Conservation (phyloP, 2,113 vertebrate species). For the Myiozetetes cayanensis region DNA sequence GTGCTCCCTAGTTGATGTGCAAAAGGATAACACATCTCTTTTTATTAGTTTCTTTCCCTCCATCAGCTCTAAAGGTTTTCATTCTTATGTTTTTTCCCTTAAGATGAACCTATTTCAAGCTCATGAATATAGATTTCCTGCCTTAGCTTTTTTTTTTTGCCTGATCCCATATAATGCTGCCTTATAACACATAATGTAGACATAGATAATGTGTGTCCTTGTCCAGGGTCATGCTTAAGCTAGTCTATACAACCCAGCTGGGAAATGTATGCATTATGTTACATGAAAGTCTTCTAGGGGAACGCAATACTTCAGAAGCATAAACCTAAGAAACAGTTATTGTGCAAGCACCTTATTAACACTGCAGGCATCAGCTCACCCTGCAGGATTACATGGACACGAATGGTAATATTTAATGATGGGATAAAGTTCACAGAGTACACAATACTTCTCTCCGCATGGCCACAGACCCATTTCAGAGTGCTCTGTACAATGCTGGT, state of each 20-base stretch:
- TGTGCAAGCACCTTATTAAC: neutral
- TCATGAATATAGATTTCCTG: neutral
- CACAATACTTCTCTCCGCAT: neutral
- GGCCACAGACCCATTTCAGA: neutral
- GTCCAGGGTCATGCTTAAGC: neutral
- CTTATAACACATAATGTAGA: neutral
- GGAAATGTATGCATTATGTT: neutral
- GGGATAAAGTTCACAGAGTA: neutral
- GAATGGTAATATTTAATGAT: neutral
- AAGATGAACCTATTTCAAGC: neutral
- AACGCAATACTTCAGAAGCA: neutral
- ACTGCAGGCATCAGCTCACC: neutral
- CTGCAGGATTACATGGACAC: neutral
- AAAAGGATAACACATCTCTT: neutral
- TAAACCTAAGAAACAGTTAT: neutral
- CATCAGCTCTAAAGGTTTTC: neutral
- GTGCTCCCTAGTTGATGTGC: constrained; percentile 28
- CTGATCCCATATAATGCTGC: neutral
- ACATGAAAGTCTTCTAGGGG: neutral
- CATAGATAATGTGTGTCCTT: neutral
- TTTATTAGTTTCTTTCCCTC: neutral
- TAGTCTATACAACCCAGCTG: neutral
- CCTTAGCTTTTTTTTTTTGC: neutral
- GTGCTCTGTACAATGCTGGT: neutral
- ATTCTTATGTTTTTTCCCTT: neutral